Evolutionary conservation across 1,140 invertebrate species (phyloP), one percentile per base, ranked within the genome.

Genomic region (Coelopa frigida): DNA sequence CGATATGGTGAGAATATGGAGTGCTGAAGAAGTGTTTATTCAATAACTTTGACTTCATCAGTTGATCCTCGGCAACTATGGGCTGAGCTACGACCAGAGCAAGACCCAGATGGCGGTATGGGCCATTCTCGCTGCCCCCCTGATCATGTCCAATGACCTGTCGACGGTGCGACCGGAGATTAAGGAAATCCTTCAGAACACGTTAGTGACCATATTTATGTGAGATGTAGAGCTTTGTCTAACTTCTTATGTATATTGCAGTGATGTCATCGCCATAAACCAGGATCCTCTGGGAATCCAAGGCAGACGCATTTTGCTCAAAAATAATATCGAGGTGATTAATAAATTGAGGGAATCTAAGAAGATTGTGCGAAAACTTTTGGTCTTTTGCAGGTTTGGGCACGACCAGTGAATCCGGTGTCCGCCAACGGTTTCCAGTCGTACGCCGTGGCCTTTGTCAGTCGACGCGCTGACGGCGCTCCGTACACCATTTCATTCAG

Each of bases 101-200:
- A 79, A 83, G 62, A 74, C 82, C 0, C 92, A 95, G 74, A 89
- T 95, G 85, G 87, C 89, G 0, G 75, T 95, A 49, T 95, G 92
- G 92, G 80, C 87, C 2, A 81, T 95, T 35, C 74, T 92, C 69
- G 87, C 90, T 0, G 85, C 91, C 0, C 92, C 92, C 0, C 70
- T 95, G 0, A 78, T 94, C 10, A 91, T 95, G 80, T 94, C 89
- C 17, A 81, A 81, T 14, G 89, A 95, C 71, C 75, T 95, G 44
- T 70, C 79, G 15, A 79, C 73, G 5, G 83, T 95, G 7, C 71
- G 73, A 33, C 76, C 80, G 0, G 78, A 84, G 61, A 85, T 83
- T 56, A 85, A 82, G 58, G 77, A 76, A 4, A 84, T 95, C 49
- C 68, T 95, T 3, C 77, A 81, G 36, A 94, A 95, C 55, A 36